Conservation (phyloP, 1,140 invertebrate genomes). For the Cephus cinctus region DNA sequence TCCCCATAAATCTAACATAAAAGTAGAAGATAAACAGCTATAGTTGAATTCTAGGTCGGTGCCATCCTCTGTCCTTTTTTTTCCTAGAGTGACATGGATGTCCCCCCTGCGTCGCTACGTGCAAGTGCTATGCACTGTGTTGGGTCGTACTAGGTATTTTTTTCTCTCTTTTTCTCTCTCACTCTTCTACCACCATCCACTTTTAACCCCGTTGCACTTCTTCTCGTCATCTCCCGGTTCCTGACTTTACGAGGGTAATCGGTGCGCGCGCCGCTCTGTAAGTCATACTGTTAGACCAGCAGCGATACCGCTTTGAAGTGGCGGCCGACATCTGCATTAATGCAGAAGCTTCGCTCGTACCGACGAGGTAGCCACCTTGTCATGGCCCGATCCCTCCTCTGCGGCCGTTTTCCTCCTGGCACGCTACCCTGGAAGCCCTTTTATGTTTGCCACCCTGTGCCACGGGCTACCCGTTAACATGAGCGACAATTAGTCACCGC, state of each 20-base stretch:
- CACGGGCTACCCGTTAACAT: constrained; percentile 15
- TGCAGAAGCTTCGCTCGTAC: constrained; percentile 17
- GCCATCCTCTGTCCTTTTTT: too few species aligned
- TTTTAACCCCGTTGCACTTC: too few species aligned
- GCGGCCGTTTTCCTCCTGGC: constrained; percentile 12
- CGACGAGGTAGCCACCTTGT: constrained; percentile 7
- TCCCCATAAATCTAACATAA: constrained; percentile 50
- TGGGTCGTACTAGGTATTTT: too few species aligned
- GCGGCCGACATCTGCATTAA: constrained; percentile 25
- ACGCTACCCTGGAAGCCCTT: neutral
- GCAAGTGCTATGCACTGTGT: too few species aligned
- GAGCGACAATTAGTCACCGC: constrained; percentile 27
- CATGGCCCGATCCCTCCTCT: constrained; percentile 9
- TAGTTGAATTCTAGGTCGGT: constrained; percentile 14
- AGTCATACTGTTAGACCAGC: constrained; percentile 24
- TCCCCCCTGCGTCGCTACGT: too few species aligned
- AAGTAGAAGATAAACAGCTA: constrained; percentile 26
- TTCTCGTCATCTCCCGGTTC: constrained; percentile 8
- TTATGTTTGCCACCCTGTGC: constrained; percentile 12
- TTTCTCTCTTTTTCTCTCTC: too few species aligned
- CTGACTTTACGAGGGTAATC: constrained; percentile 30
- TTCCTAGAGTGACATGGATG: too few species aligned
- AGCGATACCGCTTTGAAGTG: constrained; percentile 28
- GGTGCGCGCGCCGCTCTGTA: too few species aligned
- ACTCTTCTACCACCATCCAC: too few species aligned